Evolutionary conservation across 2,888 invertebrate genomes (phyloP).

Genomic region (Hydrotaea diabolus): DNA sequence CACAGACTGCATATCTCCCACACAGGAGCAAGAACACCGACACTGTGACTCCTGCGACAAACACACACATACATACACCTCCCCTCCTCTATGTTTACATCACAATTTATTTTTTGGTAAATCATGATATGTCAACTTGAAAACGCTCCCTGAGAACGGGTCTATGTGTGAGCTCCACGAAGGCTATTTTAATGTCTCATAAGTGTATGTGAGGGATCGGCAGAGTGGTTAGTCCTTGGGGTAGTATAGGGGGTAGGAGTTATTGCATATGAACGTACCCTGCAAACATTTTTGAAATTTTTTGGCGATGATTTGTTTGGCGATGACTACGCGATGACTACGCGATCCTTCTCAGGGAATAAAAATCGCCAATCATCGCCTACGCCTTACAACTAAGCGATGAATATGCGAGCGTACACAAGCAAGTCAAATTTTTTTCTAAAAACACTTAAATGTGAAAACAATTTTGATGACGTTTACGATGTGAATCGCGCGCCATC

Average conservation of each 20-base stretch:
- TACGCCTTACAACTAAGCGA: no score
- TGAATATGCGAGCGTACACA: no score
- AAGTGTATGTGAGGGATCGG: background rate
- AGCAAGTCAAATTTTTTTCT: no score
- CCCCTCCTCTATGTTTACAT: background rate
- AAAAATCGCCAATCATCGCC: no score
- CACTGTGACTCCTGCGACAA: background rate
- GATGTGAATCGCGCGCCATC: no score
- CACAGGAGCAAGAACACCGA: background rate
- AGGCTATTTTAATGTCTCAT: constrained; percentile 3
- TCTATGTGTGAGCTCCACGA: background rate
- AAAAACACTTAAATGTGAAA: no score
- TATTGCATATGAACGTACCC: no score
- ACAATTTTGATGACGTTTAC: no score
- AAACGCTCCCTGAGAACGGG: background rate
- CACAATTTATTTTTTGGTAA: background rate
- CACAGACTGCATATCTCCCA: background rate
- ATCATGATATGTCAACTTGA: constrained; percentile 41
- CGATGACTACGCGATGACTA: no score
- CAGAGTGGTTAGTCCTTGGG: background rate
- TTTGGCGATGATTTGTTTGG: no score
- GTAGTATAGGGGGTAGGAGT: background rate
- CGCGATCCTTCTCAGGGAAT: no score
- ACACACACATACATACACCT: background rate
- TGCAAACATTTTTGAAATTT: no score